Evolutionary conservation across 2,888 invertebrate genomes (phyloP).

Genomic region (Epinotia nisella): DNA sequence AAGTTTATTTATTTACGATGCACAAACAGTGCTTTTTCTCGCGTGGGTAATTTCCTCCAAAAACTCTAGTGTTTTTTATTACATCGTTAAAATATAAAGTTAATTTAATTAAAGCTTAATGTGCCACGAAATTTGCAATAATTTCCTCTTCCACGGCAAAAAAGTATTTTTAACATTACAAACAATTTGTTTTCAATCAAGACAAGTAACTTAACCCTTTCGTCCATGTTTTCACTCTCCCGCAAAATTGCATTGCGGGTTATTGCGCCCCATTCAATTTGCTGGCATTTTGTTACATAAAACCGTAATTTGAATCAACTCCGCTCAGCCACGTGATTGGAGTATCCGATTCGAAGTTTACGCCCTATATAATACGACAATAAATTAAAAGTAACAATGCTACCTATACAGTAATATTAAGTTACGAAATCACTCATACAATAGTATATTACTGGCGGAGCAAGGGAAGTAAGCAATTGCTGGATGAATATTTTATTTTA

Average conservation of each 20-base stretch:
- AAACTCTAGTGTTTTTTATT: too few relatives aligned
- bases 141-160: neutral
- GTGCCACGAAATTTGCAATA: neutral
- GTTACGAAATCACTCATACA: neutral
- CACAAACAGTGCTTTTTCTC: neutral
- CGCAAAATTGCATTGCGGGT: conserved; percentile 27
- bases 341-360: conserved; percentile 10
- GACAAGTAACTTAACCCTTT: conserved; percentile 15
- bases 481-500: too few relatives aligned
- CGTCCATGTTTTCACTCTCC: conserved; percentile 20
- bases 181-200: conserved; percentile 25
- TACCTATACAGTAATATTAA: neutral
- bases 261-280: conserved; percentile 25
- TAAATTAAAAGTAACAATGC: neutral
- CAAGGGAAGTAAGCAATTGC: too few relatives aligned
- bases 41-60: neutral
- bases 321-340: conserved; percentile 29
- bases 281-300: conserved; percentile 25
- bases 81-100: too few relatives aligned
- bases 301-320: conserved; percentile 19
- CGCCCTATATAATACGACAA: conserved; percentile 18
- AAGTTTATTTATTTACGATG: conserved; percentile 10
- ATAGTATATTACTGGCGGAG: too few relatives aligned
- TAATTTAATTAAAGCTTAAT: neutral
- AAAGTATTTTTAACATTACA: neutral